These are phyloP conservation scores for Adoxophyes honmai DNA, from an alignment of 1,140 invertebrate species.

Conservation along the genomic window DNA sequence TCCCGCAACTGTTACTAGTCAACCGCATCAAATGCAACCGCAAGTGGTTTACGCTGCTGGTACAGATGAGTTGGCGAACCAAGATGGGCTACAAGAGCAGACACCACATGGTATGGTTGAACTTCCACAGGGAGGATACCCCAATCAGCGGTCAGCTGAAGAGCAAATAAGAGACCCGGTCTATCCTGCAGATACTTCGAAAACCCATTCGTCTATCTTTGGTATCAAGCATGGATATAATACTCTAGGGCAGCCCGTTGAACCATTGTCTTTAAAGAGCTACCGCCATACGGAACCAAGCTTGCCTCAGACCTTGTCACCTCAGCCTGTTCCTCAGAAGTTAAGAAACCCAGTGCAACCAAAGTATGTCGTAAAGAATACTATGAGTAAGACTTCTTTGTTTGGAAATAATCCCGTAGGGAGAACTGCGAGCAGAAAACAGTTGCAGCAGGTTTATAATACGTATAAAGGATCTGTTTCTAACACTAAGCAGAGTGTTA, in stretches of 20 bases:
- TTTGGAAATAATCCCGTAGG: slow-evolving; percentile 34
- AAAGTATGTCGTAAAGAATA: slow-evolving; percentile 50
- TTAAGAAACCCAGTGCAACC: slow-evolving; percentile 13
- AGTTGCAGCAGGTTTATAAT: slow-evolving; percentile 60
- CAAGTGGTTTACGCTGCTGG: not conserved
- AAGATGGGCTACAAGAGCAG: not conserved
- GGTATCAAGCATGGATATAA: slow-evolving; percentile 41
- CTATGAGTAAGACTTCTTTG: slow-evolving; percentile 57
- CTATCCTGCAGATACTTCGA: slow-evolving; percentile 45
- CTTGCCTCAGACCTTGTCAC: slow-evolving; percentile 56
- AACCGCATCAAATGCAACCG: slow-evolving; percentile 14
- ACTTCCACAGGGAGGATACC: slow-evolving; percentile 10
- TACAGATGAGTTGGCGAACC: not conserved
- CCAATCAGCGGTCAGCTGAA: slow-evolving; percentile 18
- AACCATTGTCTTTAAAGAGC: slow-evolving; percentile 38
- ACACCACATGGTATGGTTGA: not conserved
- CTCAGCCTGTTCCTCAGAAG: slow-evolving; percentile 32
- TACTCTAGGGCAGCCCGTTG: slow-evolving; percentile 55
- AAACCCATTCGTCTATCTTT: slow-evolving; percentile 19
- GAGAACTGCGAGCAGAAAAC: slow-evolving; percentile 45
- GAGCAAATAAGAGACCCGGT: slow-evolving; percentile 43
- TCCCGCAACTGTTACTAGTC: not conserved
- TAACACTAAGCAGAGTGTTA: slow-evolving; percentile 51
- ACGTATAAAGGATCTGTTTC: slow-evolving; percentile 63
- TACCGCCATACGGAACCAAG: slow-evolving; percentile 34